A percentile compares a stretch with the other conserved stretches of the same genome.
Conservation (phyloP, 2,797 vertebrate genomes). For the Pipistrellus nathusii region DNA sequence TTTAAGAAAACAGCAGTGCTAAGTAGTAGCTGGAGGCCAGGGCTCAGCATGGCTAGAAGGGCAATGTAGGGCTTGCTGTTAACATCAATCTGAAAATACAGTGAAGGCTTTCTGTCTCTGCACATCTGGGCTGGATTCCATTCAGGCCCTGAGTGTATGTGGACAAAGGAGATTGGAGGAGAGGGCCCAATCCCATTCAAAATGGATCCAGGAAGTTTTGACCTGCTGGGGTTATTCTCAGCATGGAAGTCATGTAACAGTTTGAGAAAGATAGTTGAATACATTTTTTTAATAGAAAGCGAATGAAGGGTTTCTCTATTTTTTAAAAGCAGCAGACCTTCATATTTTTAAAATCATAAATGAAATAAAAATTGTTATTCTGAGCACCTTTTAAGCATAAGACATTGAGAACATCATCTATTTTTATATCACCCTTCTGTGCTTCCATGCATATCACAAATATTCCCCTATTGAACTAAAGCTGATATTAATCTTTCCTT, state of each 20-base stretch:
- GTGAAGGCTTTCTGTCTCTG: neutral
- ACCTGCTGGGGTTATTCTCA: neutral
- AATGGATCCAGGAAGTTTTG: neutral
- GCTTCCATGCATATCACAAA: neutral
- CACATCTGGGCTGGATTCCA: neutral
- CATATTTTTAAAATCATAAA: neutral
- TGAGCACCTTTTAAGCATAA: neutral
- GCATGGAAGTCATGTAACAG: neutral
- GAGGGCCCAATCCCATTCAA: neutral
- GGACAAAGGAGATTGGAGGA: neutral
- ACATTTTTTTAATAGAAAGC: neutral
- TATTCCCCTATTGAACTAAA: neutral
- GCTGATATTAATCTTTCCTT: neutral
- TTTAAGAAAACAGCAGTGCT: neutral
- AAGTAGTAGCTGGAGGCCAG: neutral
- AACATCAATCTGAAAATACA: constrained; percentile 8
- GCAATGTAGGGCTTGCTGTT: neutral
- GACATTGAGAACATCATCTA: neutral
- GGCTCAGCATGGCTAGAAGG: neutral
- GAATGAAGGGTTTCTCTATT: constrained; percentile 19
- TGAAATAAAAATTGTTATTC: constrained; percentile 40
- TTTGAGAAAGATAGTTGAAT: neutral
- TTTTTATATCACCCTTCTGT: neutral
- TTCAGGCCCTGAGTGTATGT: neutral
- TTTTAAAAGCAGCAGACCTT: constrained; percentile 12